A percentile compares a stretch with the other conserved stretches of the same genome.
Evolutionary conservation across 2,113 vertebrate genomes (phyloP).

Genomic region (Alligator mississippiensis): DNA sequence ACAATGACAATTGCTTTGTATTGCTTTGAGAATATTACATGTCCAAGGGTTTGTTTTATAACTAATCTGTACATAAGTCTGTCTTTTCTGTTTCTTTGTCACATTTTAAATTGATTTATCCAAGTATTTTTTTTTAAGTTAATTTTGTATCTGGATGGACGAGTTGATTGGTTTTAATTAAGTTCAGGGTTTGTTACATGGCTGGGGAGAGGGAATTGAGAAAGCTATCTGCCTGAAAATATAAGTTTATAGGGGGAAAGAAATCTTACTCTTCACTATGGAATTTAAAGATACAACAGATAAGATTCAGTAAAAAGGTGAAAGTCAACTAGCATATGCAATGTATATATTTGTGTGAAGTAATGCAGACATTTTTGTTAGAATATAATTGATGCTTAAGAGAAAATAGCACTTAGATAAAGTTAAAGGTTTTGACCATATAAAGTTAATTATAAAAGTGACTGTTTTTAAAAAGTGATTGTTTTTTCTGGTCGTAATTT

Average conservation of each 20-base stretch:
- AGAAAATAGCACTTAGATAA: neutral
- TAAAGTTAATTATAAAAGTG: neutral
- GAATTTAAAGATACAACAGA: neutral
- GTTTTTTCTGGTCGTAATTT: neutral
- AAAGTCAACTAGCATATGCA: neutral
- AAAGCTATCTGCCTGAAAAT: neutral
- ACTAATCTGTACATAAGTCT: neutral
- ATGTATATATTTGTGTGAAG: neutral
- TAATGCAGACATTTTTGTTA: neutral
- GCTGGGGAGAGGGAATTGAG: too few species aligned
- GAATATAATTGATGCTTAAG: neutral
- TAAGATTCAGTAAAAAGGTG: neutral
- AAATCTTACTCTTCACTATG: fast-evolving
- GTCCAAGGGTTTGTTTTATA: too few species aligned
- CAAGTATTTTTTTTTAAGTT: neutral
- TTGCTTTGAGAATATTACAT: neutral
- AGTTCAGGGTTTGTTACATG: too few species aligned
- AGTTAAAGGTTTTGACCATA: neutral
- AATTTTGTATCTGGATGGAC: neutral
- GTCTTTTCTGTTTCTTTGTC: neutral
- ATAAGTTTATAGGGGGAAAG: neutral
- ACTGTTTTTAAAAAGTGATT: neutral
- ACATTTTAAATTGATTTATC: too few species aligned
- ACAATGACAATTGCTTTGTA: too few species aligned
- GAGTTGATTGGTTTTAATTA: too few species aligned